These are phyloP conservation scores for Yoshiicerus persimilis DNA, from an alignment of 1,140 invertebrate species.

Conservation along the genomic window DNA sequence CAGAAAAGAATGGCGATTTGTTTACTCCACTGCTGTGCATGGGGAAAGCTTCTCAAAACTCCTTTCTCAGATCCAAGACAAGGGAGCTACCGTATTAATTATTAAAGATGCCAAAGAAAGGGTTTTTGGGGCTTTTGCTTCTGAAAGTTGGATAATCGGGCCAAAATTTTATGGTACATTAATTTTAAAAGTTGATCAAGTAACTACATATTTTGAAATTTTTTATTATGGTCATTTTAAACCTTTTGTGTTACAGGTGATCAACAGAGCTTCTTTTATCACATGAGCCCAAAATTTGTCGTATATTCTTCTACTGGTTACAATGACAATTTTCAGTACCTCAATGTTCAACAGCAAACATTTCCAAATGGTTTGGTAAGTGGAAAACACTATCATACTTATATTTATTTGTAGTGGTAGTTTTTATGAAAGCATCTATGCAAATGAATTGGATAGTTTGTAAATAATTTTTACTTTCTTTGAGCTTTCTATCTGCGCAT, in stretches of 20 bases:
- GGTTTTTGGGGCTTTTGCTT: slow-evolving; percentile 84
- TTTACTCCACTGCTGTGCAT: slow-evolving; percentile 78
- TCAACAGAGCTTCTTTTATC: slow-evolving; percentile 77
- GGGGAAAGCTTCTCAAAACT: slow-evolving; percentile 82
- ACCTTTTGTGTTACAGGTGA: too few relatives aligned
- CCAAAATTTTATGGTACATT: slow-evolving; percentile 66
- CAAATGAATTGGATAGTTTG: too few relatives aligned
- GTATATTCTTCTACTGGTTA: slow-evolving; percentile 75
- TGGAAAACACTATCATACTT: neutral
- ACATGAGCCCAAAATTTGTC: slow-evolving; percentile 73
- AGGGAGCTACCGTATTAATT: slow-evolving; percentile 75
- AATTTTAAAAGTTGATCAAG: neutral
- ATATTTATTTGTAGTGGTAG: neutral
- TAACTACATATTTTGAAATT: neutral
- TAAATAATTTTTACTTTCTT: too few relatives aligned
- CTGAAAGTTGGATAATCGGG: slow-evolving; percentile 69
- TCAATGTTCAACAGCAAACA: slow-evolving; percentile 85
- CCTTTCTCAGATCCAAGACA: slow-evolving; percentile 64
- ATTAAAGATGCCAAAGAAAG: slow-evolving; percentile 77
- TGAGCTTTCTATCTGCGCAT: too few relatives aligned
- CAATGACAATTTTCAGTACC: slow-evolving; percentile 87
- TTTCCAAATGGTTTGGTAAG: slow-evolving; percentile 86
- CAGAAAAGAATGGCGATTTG: slow-evolving; percentile 74
- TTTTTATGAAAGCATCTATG: neutral
- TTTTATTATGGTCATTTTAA: slow-evolving; percentile 52